Base-by-base conservation (phyloP, 1,140 invertebrate species). In the Cydia fagiglandana region DNA sequence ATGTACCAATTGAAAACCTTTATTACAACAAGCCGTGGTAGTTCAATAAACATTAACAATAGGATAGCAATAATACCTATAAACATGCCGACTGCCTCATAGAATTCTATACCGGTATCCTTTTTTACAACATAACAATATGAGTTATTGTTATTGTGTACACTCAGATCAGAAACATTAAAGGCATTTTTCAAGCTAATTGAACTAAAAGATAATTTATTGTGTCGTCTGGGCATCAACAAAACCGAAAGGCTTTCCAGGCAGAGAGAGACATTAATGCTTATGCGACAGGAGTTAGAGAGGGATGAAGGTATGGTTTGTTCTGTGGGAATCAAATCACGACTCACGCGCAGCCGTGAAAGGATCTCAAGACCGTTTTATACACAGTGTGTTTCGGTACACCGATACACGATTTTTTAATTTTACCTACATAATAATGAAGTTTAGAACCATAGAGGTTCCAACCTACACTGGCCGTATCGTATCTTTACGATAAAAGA, bases 241-340 rank as follows among this genome's bases (percentile, higher is more conserved):
- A 77, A 73, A 64, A 34, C 64, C 73, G 30, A 28, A 77, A 73
- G 73, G 34, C 56, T 75, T 70, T 66, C 61, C 47, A 74, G 70
- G 28, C 56, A 38, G 50, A 81, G 75, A 79, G 74, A 75, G 83
- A 80, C 34, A 76, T 17, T 30, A n/a, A 56, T 74, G 74, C 64
- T 20, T 17, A 64, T 38, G 7, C 61, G 30, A 75, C 56, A 68
- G 41, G 56, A 38, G 76, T 78, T 80, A 76, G 77, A 83, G 56
- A 76, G 80, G 77, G 76, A 81, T 24, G 76, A 56, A 28, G 73
- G 78, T 76, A 75, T 76, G 76, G 70, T 53, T 50, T 61, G 77
- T 77, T 82, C 83, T 92, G 91, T 92, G 90, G 89, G 89, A 91
- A 91, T 91, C 88, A 89, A 93, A 93, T 91, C 91, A 90, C 88